Evolutionary conservation across 2,113 vertebrate genomes (phyloP).

Genomic region (Lanius ludovicianus): DNA sequence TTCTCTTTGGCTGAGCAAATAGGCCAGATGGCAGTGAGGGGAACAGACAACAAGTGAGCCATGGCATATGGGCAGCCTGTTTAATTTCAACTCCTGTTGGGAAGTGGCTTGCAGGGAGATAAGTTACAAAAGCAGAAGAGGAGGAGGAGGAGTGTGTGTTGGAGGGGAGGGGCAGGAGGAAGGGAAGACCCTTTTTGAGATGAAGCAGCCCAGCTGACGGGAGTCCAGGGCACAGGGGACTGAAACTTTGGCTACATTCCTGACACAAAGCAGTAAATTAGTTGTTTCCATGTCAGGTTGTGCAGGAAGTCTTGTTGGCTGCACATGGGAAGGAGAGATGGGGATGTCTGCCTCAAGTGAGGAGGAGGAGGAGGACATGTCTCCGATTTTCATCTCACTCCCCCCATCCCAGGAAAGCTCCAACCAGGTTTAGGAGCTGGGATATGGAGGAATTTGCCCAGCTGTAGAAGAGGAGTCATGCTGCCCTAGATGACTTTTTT

Average conservation of each 20-base stretch:
- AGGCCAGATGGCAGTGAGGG: slow-evolving; percentile 94
- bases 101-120: slow-evolving; percentile 82
- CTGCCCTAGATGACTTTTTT: not conserved
- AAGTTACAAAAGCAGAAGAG: slow-evolving; percentile 77
- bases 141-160: not conserved
- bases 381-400: not conserved
- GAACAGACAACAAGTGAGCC: slow-evolving; percentile 93
- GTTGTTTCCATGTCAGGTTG: slow-evolving; percentile 14
- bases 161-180: slow-evolving; percentile 35
- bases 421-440: not conserved
- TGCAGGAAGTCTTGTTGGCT: slow-evolving; percentile 37
- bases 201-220: not conserved
- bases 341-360: slow-evolving; percentile 1
- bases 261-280: slow-evolving; percentile 23
- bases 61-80: slow-evolving; percentile 98
- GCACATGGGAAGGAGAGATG: slow-evolving; percentile 15
- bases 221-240: not conserved
- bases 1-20: slow-evolving; percentile 83
- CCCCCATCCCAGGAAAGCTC: not conserved
- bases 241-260: not conserved
- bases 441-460: not conserved
- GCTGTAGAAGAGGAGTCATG: not conserved
- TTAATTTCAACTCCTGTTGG: slow-evolving; percentile 95
- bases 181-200: slow-evolving; percentile 35
- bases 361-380: not conserved